Base-by-base conservation (phyloP, 2,113 vertebrate species). In the Vidua macroura region DNA sequence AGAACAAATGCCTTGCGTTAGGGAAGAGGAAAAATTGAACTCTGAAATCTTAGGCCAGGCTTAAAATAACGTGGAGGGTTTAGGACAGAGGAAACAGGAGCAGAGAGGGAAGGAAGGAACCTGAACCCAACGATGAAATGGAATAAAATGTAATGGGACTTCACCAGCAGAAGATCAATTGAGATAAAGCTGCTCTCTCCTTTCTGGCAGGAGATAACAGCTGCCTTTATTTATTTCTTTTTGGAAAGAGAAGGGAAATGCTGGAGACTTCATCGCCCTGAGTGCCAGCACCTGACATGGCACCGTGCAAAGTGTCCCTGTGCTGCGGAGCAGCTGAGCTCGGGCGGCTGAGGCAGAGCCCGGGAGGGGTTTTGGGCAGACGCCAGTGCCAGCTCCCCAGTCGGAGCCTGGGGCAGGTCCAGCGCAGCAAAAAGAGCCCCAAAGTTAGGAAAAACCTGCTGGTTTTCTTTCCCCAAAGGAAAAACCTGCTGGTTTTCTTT, bases 121-220 rank as follows among this genome's bases (percentile, higher is more conserved):
- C 2, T 49, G 78, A 60, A 41, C 3, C 3, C 30, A 46, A 7
- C 7, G 2, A 24, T 10, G 46, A 74, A 85, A 70, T 11, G 25
- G 55, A 90, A 86, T 81, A 13, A 88, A 92, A 69, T 31, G 30
- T 74, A 83, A 83, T 51, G 48, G 67, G 73, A 59, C 64, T 90
- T 88, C 63, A n/a, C 22, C 68, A 81, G 80, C 49, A 59, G 70
- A 20, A 83, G 79, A 90, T 86, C 28, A 73, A 92, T 72, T 15
- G 72, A 92, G 90, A 94, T 86, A 90, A 93, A 80, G 31, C 35
- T 31, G 35, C 63, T 58, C 63, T 33, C 72, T 80, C 68, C 58
- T 73, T 63, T 39, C 4, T 18, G 15, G 23, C 41, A 73, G 31
- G 25, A 53, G 87, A 83, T 62, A 94, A 56, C 16, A 1, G 33